Evolutionary conservation across 2,888 invertebrate genomes (phyloP).

Genomic region (Ophioninae sp.): DNA sequence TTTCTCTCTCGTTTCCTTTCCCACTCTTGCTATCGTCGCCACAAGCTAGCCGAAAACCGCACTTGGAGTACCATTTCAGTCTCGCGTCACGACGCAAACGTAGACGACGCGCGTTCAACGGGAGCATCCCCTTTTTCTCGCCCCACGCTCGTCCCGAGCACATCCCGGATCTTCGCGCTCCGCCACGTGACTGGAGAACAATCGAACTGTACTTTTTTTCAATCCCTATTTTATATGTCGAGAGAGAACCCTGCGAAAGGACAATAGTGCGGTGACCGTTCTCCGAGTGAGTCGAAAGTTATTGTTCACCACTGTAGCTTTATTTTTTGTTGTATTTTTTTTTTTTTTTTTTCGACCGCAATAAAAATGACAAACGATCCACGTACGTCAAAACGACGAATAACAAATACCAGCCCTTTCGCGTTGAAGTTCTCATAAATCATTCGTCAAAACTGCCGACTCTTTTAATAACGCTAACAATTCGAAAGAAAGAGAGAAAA

Average conservation of each 20-base stretch:
- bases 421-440: conserved; percentile 43
- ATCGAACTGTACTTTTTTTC: not conserved
- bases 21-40: conserved; percentile 25
- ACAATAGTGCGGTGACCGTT: not conserved
- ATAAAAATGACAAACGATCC: conserved; percentile 8
- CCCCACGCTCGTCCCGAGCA: conserved; percentile 11
- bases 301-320: not conserved
- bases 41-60: conserved; percentile 67
- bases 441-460: conserved; percentile 6
- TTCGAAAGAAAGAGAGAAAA: conserved; percentile 14
- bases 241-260: not conserved
- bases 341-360: not conserved
- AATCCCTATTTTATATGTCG: not conserved
- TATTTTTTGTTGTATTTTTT: not conserved
- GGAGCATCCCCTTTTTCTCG: conserved; percentile 46
- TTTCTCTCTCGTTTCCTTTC: conserved; percentile 20
- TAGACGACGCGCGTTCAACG: conserved; percentile 64
- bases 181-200: conserved; percentile 63
- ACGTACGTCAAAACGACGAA: not conserved
- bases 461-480: not conserved
- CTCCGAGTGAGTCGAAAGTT: not conserved
- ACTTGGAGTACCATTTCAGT: conserved; percentile 69
- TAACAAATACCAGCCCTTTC: not conserved
- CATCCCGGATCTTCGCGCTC: conserved; percentile 20
- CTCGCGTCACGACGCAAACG: conserved; percentile 72